These are phyloP conservation scores for Pedetes capensis DNA, from an alignment of 2,113 vertebrate genomes.

Conservation along the genomic window DNA sequence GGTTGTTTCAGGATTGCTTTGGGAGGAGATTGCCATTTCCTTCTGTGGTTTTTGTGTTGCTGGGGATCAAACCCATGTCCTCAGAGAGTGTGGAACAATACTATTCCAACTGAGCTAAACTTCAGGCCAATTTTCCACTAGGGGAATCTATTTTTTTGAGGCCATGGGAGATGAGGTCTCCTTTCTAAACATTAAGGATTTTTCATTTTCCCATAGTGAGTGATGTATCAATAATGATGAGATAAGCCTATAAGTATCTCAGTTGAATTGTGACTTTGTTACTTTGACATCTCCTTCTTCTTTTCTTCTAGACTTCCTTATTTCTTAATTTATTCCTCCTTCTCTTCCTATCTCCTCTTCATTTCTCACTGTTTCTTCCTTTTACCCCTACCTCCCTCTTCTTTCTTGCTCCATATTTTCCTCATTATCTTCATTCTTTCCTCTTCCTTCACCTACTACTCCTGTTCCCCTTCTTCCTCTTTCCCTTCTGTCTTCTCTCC, in stretches of 20 bases:
- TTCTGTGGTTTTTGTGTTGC: no score
- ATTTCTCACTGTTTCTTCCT: not conserved
- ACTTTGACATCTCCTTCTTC: no score
- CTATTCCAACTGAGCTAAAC: no score
- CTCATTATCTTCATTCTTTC: no score
- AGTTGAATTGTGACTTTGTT: not conserved
- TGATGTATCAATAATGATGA: not conserved
- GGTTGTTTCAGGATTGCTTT: no score
- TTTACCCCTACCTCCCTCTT: not conserved
- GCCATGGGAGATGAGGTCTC: not conserved
- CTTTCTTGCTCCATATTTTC: not conserved
- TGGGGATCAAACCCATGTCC: no score
- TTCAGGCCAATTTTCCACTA: not conserved
- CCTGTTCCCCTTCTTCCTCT: fast-evolving
- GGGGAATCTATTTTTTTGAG: not conserved
- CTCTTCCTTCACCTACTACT: not conserved
- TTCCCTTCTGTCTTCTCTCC: fast-evolving
- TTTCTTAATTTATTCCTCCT: not conserved
- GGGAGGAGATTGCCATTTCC: no score
- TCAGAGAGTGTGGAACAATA: no score
- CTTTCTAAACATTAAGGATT: not conserved
- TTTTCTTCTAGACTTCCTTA: not conserved
- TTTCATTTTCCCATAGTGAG: no score
- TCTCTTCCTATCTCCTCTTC: no score
- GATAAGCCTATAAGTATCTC: no score